A percentile compares a stretch with the other conserved stretches of the same genome.
These are phyloP conservation scores for Rhea pennata DNA, from an alignment of 2,113 vertebrate species.

Conservation along the genomic window DNA sequence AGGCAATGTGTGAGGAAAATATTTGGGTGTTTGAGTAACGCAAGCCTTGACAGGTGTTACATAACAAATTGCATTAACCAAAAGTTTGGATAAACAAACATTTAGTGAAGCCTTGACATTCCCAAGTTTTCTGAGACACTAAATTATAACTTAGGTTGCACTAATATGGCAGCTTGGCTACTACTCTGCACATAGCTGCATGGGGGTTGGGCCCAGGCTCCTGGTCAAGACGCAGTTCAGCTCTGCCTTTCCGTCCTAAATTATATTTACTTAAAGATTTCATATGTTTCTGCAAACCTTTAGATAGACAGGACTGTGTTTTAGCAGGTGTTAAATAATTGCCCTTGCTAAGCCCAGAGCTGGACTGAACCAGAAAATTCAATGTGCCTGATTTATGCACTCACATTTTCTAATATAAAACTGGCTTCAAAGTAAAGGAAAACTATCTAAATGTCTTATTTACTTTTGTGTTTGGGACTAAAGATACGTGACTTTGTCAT, in stretches of 20 bases:
- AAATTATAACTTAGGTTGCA: background rate
- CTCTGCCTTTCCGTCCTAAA: background rate
- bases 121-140: background rate
- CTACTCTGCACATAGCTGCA: background rate
- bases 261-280: background rate
- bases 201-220: background rate
- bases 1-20: background rate
- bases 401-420: constrained; percentile 52
- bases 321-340: background rate
- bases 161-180: background rate
- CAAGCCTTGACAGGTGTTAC: background rate
- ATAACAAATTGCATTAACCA: background rate
- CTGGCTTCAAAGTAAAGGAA: constrained; percentile 65
- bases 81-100: background rate
- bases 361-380: constrained; percentile 30
- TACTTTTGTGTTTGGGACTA: constrained; percentile 66
- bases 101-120: background rate
- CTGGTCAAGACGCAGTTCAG: background rate
- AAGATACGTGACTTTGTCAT: constrained; percentile 69
- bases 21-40: background rate
- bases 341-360: background rate
- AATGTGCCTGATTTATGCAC: background rate
- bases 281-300: background rate
- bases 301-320: background rate
- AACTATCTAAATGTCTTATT: constrained; percentile 74